Evolutionary conservation across 2,113 vertebrate genomes (phyloP), one percentile per base, ranked within the genome.

Genomic region (Oryzias woworae): DNA sequence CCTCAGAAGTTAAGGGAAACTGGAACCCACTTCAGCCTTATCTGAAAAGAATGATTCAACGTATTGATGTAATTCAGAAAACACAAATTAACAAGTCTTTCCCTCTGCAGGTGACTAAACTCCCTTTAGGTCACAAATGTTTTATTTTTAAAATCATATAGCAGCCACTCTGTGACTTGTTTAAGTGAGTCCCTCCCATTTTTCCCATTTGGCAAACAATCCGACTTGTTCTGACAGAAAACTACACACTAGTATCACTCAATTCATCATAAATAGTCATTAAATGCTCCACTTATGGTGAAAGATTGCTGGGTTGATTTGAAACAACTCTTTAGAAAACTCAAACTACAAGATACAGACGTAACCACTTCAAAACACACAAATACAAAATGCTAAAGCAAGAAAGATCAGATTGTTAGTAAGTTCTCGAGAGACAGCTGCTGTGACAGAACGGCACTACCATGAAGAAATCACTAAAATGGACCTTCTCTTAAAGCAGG

Each of bases 381-480:
- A 66, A n/a, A 62, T 55, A 58, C 66, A 24, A 73, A 36, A 7
- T 22, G 58, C 4, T 14, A 50, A 66, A 75, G 53, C 23, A 54
- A 13, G 43, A 75, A 44, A 58, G 42, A 58, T 47, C 23, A 61
- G 46, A 47, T 53, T 60, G 58, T 66, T 58, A 63, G 67, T 73
- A 51, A 52, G 45, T 44, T 43, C 23, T 56, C 55, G 7, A 7
- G 6, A 44, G 51, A 42, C 46, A 48, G 68, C 66, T 75, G 62
- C 46, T 62, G 71, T 59, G 66, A 85, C 45, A 58, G 45, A 77
- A 59, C 61, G 77, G 73, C 63, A 51, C 67, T 62, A 36, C 41
- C 85, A 85, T 77, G 77, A 70, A 82, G 56, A 85, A 92, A 89
- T 91, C 90, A 91, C 91, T 90, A 87, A 54, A 83, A 89, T 84